Evolutionary conservation across 2,888 invertebrate genomes (phyloP), one percentile per base, ranked within the genome.

Genomic region (Leucophenga maculata): DNA sequence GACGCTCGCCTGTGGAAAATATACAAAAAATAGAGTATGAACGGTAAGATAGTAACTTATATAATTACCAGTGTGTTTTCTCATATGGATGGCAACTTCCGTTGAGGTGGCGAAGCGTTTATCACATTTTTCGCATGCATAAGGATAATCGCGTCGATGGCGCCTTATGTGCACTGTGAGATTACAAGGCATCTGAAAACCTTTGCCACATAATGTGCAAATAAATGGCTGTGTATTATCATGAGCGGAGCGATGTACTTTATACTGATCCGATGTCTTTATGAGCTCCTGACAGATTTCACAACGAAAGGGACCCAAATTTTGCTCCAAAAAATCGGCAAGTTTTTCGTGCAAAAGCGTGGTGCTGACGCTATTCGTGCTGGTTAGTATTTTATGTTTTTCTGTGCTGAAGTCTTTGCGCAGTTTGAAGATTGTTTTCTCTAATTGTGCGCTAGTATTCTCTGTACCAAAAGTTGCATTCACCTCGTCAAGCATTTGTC

Each of bases 81-180:
- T 83, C 79, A 82, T 78, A 18, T 86, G 86, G n/a, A 86, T 85
- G 32, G 77, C 82, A 65, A 86, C 81, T 76, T 86, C 86, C 3
- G 86, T 85, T 50, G 86, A 85, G 0, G 86, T 86, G 57, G 86
- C 86, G 44, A 86, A 86, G 16, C 78, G 75, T 70, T 86, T 86
- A 20, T 81, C 82, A 62, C 86, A 86, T 70, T 81, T 77, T 66
- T 83, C 80, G 64, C 86, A 86, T 3, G 85, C 78, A 69, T 86
- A 86, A 0, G 86, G 86, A 54, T 83, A 86, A 60, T 86, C 86
- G 2, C 77, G 74, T 0, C 84, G 75, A 62, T 86, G 86, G 0
- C 86, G 78, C 8, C 86, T 71, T 31, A 86, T 83, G 31, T 86
- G 86, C 32, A 86, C 82, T 0, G 85, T 85, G 3, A 86, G 72